These are phyloP conservation scores for Stichopus horrens DNA, from an alignment of 53 echinoderm and acorn worm genomes.

Conservation along the genomic window DNA sequence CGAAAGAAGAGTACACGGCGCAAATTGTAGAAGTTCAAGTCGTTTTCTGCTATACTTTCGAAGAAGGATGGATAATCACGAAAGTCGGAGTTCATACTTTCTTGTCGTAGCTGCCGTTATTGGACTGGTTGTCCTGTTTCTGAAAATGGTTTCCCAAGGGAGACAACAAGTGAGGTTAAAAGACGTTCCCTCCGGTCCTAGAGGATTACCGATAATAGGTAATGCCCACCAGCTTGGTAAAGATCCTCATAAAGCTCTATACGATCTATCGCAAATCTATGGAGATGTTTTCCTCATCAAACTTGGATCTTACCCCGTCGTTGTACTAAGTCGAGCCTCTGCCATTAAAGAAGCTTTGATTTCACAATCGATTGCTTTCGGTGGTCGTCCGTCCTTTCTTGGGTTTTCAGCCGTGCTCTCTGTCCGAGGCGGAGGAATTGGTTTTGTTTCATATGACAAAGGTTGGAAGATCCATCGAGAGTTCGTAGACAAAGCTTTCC, in stretches of 20 bases:
- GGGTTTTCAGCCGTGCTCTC: conserved; percentile 47
- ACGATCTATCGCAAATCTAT: conserved; percentile 54
- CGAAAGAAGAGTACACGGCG: no score
- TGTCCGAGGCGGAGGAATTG: conserved; percentile 40
- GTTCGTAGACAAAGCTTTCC: conserved; percentile 55
- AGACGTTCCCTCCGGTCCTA: neutral
- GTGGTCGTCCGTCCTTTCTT: conserved; percentile 62
- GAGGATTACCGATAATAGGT: conserved; percentile 1
- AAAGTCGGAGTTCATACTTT: neutral
- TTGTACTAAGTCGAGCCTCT: conserved; percentile 61
- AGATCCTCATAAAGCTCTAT: conserved; percentile 19
- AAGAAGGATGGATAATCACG: neutral
- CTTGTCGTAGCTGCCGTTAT: neutral
- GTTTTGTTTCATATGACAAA: conserved; percentile 58
- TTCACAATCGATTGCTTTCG: conserved; percentile 61
- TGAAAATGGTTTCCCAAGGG: neutral
- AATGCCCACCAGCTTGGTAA: neutral
- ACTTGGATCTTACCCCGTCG: conserved; percentile 62
- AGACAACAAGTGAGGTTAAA: neutral
- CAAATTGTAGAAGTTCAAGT: no score
- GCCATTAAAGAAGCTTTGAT: conserved; percentile 59
- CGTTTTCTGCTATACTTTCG: no score
- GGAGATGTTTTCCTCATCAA: conserved; percentile 70
- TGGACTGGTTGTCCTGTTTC: neutral
- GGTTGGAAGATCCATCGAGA: conserved; percentile 67